A percentile compares a stretch with the other conserved stretches of the same genome.
These are phyloP conservation scores for Loris lydekkerianus DNA, from an alignment of 2,797 vertebrate genomes.

Conservation along the genomic window DNA sequence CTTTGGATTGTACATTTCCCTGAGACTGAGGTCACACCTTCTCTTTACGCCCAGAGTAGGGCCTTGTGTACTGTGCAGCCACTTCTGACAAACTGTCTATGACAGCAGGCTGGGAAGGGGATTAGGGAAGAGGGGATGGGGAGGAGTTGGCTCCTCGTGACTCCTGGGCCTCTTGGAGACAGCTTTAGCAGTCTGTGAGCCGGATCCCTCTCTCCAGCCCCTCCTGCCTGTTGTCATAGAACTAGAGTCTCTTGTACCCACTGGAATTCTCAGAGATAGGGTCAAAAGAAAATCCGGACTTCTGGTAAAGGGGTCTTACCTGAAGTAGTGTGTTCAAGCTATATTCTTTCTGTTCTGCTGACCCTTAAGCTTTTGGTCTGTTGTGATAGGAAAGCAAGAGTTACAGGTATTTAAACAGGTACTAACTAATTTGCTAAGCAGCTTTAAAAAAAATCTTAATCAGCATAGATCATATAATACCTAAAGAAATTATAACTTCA, in stretches of 20 bases:
- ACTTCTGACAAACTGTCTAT: too few relatives aligned
- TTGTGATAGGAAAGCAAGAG: background rate
- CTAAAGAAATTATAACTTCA: background rate
- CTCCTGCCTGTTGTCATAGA: background rate
- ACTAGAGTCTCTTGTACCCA: background rate
- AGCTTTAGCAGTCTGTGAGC: background rate
- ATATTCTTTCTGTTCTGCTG: background rate
- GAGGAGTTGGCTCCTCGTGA: rapidly evolving
- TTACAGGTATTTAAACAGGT: background rate
- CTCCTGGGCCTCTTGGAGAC: background rate
- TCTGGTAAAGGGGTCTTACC: background rate
- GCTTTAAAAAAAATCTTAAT: background rate
- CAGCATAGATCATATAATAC: background rate
- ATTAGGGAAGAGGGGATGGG: background rate
- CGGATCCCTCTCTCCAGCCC: background rate
- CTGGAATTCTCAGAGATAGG: background rate
- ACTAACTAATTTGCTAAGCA: background rate
- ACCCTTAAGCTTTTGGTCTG: background rate
- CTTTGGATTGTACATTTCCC: background rate
- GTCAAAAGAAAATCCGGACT: background rate
- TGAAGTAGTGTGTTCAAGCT: background rate
- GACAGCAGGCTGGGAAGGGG: background rate
- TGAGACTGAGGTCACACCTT: background rate
- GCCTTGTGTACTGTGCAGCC: background rate
- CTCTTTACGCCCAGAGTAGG: background rate